Percentiles rank a stretch among this genome's conserved stretches.
These are phyloP conservation scores for Cliona cf. orientalis DNA, from an alignment of 37 sponge, comb jelly and placozoan genomes.

Conservation along the genomic window DNA sequence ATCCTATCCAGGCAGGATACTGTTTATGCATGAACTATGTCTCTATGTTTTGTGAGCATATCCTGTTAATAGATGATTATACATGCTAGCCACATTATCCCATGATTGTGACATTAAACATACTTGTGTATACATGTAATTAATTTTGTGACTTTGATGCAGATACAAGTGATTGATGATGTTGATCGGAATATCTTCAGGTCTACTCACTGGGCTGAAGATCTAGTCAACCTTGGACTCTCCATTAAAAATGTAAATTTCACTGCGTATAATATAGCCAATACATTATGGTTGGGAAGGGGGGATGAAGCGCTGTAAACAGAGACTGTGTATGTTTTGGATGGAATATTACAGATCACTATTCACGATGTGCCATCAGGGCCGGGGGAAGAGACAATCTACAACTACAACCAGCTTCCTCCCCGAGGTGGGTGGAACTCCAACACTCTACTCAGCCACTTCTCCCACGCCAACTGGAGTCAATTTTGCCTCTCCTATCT, in stretches of 20 bases:
- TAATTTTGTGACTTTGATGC: background rate
- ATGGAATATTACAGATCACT: slow-evolving; percentile 14
- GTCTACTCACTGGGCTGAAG: background rate
- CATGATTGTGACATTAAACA: too few relatives aligned
- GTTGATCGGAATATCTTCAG: slow-evolving; percentile 23
- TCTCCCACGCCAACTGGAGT: slow-evolving; percentile 58
- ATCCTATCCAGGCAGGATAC: too few relatives aligned
- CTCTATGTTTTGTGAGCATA: too few relatives aligned
- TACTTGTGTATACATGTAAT: background rate
- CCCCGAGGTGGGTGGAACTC: slow-evolving; percentile 7
- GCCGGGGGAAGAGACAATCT: background rate
- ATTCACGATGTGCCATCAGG: too few relatives aligned
- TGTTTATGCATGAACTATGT: too few relatives aligned
- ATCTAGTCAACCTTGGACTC: slow-evolving; percentile 4
- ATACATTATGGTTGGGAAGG: too few relatives aligned
- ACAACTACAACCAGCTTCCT: background rate
- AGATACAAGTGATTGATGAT: slow-evolving; percentile 22
- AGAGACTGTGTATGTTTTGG: too few relatives aligned
- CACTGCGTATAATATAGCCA: too few relatives aligned
- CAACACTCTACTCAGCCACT: background rate
- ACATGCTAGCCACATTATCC: too few relatives aligned
- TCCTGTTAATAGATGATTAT: too few relatives aligned
- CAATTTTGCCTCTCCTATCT: slow-evolving; percentile 77
- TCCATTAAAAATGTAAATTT: slow-evolving; percentile 27
- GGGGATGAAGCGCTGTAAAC: too few relatives aligned